Base-by-base conservation (phyloP, 2,888 invertebrate species). In the Clistopyga incitator region DNA sequence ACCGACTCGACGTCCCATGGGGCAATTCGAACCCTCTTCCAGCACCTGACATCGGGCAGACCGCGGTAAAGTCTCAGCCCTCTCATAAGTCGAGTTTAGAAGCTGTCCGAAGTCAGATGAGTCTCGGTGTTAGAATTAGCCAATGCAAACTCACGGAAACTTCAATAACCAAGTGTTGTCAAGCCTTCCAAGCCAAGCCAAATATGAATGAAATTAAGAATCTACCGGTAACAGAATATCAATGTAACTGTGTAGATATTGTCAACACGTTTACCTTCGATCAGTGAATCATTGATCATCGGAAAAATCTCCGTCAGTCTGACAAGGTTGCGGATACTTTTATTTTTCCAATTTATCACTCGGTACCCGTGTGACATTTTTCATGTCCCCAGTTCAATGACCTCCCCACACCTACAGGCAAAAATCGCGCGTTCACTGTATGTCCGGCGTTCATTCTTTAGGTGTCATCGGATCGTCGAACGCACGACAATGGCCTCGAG, bases 401-500 rank as follows among this genome's bases (percentile, higher is more conserved):
- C 50, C 18, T 61, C 2, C 18, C 38, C 64, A 20, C 42, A 65
- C 23, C 20, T 42, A 10, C 54, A 56, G 18, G 50, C 11, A 25
- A 25, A 56, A 61, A 6, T 18, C 61, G 34, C 18, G 38, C 61
- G 38, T 61, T 65, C 42, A 20, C 64, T 45, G 45, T 65, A 45
- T 61, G 47, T 74, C 74, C 20, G 56, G 64, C 3, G 47, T 15
- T 50, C 25, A 45, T 75, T 71, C 56, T 71, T 59, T 13, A 64
- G 47, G 47, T 47, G n/a, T 65, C 65, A 42, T 71, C 45, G 71
- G 61, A 65, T 71, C 75, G 59, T 85, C 65, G 68, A 77, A 78
- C 65, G 74, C 72, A 54, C 38, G 67, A 79, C 82, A 78, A 84
- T 65, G 77, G 65, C 78, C 45, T 71, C 65, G 29, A 54, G 59